Percentiles rank a stretch among this genome's conserved stretches.
Evolutionary conservation across 2,113 vertebrate genomes (phyloP).

Genomic region (Agapornis roseicollis): DNA sequence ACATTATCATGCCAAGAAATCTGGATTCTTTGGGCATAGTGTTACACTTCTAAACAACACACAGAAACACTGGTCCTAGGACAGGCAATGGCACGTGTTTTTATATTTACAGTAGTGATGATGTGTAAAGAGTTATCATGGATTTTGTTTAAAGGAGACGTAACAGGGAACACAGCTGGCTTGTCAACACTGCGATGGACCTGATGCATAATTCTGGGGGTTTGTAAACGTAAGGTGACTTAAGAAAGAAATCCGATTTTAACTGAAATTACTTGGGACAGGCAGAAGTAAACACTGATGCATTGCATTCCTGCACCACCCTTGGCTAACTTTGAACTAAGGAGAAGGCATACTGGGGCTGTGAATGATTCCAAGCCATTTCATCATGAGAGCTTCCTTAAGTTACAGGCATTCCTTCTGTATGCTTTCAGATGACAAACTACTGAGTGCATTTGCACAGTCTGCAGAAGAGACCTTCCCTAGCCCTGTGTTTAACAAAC

Average conservation of each 20-base stretch:
- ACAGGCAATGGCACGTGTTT: background rate
- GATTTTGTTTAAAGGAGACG: background rate
- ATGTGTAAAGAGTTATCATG: background rate
- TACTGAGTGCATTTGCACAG: background rate
- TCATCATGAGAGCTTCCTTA: background rate
- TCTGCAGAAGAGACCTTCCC: background rate
- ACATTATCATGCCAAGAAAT: slow-evolving; percentile 6
- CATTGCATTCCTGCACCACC: background rate
- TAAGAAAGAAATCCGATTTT: background rate
- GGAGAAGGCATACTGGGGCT: background rate
- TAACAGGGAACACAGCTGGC: background rate
- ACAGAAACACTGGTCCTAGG: background rate
- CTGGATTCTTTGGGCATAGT: background rate
- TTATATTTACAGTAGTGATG: background rate
- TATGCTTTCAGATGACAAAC: background rate
- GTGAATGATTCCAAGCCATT: background rate
- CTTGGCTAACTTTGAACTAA: background rate
- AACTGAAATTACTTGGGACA: background rate
- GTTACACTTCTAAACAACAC: background rate
- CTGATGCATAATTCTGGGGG: background rate
- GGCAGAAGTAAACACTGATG: background rate
- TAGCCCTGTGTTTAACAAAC: background rate
- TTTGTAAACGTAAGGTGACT: background rate
- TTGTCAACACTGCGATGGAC: background rate
- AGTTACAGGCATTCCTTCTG: background rate